phyloP scores from a whole-genome alignment of 2,797 vertebrate genomes.

The Erethizon dorsatum region DNA sequence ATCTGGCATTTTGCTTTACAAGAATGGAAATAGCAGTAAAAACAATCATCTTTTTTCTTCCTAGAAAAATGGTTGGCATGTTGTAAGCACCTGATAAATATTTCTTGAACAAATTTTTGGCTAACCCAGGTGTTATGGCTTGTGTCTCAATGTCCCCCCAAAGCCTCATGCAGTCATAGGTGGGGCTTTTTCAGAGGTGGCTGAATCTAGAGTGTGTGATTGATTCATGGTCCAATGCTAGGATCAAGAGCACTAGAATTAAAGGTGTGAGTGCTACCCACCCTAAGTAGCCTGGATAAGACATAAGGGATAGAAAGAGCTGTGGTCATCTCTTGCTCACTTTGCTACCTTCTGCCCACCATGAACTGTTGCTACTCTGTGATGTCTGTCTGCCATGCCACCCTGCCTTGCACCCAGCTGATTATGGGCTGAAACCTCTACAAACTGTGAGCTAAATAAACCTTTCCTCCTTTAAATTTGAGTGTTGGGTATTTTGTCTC shows the following conservation, averaged over 20 bases:
- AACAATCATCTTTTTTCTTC: constrained; percentile 5
- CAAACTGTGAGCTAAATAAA: too few species aligned
- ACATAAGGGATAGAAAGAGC: too few species aligned
- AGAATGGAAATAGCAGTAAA: neutral
- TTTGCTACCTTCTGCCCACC: too few species aligned
- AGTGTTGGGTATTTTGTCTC: too few species aligned
- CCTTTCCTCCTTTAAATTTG: too few species aligned
- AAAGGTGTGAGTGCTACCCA: neutral
- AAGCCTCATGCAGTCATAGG: neutral
- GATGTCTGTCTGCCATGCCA: too few species aligned
- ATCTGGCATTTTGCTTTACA: neutral
- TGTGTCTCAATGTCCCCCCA: neutral
- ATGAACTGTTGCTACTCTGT: too few species aligned
- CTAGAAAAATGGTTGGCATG: neutral
- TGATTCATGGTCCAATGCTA: neutral
- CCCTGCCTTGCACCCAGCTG: too few species aligned
- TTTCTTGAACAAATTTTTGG: constrained; percentile 50
- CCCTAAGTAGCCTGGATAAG: too few species aligned
- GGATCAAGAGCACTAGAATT: neutral
- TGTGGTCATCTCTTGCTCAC: too few species aligned
- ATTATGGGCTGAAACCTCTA: too few species aligned
- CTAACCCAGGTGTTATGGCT: neutral
- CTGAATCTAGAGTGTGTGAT: neutral
- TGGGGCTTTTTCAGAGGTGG: neutral
- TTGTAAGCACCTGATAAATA: constrained; percentile 6